Evolutionary conservation across 2,113 vertebrate genomes (phyloP).

Genomic region (Trematocara marginatum): DNA sequence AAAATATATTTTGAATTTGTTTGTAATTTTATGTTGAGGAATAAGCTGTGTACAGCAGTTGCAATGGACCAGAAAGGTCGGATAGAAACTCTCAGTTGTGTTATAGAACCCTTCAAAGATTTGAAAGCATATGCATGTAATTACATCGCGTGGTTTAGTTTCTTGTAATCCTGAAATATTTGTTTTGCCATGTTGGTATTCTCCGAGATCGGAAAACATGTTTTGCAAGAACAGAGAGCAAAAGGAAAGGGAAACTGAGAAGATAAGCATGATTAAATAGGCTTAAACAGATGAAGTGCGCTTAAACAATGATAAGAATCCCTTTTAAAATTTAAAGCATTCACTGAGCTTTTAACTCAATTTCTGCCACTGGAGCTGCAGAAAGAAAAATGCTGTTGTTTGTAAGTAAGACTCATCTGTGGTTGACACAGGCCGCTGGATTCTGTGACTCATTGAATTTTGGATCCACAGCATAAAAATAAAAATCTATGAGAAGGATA

Average conservation of each 20-base stretch:
- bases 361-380: not conserved
- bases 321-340: not conserved
- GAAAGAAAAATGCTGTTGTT: conserved; percentile 8
- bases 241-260: not conserved
- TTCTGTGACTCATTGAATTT: conserved; percentile 1
- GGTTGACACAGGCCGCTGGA: not conserved
- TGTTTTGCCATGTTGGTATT: conserved; percentile 13
- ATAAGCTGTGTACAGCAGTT: not conserved
- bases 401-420: not conserved
- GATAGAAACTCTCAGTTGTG: not conserved
- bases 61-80: not conserved
- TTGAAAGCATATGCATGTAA: not conserved
- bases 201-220: not conserved
- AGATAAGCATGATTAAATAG: not conserved
- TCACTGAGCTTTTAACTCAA: not conserved
- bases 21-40: not conserved
- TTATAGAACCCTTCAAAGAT: not conserved
- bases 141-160: not conserved
- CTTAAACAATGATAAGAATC: not conserved
- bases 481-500: conserved; percentile 3
- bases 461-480: conserved; percentile 18
- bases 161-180: conserved; percentile 1
- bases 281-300: not conserved
- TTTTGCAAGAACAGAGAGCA: conserved; percentile 8
- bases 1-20: not conserved